Evolutionary conservation across 1,140 invertebrate genomes (phyloP), one percentile per base, ranked within the genome.

Genomic region (Sycophaga agraensis): DNA sequence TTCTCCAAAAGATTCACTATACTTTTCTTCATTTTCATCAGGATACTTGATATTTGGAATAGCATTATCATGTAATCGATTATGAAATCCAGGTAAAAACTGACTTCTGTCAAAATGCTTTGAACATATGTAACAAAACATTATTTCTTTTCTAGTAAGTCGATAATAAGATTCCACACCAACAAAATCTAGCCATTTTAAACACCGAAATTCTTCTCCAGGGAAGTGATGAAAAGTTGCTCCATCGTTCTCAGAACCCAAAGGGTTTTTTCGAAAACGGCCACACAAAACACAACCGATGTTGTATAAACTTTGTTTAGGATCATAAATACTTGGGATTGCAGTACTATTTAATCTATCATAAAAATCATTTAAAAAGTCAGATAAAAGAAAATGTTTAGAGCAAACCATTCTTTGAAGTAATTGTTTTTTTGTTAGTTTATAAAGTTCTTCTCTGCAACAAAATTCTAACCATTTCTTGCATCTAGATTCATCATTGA

Each of bases 101-200:
- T 81, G 79, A 5, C 71, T 72, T 19, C 49, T 63, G 40, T 78
- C 74, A 59, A 81, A 81, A 55, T 81, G 79, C 34, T 80, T 76
- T 0, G 79, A 81, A 56, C 79, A 81, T 28, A 81, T 81, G 37
- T 78, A 81, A 66, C 79, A 81, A 43, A 75, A 81, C 14, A 81
- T 68, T 19, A 80, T 81, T 68, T 81, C 79, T 48, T 80, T 81
- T 45, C 79, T 70, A 0, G 79, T 81, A 0, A 81, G 57, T 39
- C 79, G 73, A 16, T 79, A 81, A 62, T 81, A 81, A 0, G 79
- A 81, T 57, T 77, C 73, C 2, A 80, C 73, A 0, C 79, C 79
- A 19, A 80, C 78, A 60, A 81, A 81, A 54, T 81, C 78, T 1
- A 81, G 56, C 79, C 79, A 81, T 40, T 81, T 73, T 0, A 81